phyloP scores from a whole-genome alignment of 2,888 invertebrate genomes.

The Tuberolachnus salignus region DNA sequence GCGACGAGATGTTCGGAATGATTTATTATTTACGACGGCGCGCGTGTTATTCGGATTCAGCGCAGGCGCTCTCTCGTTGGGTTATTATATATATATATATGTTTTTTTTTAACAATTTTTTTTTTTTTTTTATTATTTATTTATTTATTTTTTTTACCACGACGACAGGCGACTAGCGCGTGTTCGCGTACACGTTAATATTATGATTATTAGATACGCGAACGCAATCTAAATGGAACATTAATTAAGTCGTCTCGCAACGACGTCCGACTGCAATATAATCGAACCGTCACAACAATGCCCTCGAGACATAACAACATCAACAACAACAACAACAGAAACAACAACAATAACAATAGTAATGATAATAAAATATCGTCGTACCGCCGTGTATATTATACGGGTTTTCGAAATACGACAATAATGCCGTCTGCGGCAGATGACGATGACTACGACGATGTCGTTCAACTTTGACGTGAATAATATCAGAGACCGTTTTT shows the following conservation, averaged over 20 bases:
- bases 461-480: too few species aligned
- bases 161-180: background rate
- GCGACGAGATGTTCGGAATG: background rate
- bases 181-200: background rate
- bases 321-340: too few species aligned
- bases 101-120: too few species aligned
- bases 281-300: background rate
- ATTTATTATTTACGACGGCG: conserved; percentile 32
- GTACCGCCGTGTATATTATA: background rate
- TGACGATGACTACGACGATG: too few species aligned
- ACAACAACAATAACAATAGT: too few species aligned
- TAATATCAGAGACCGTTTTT: too few species aligned
- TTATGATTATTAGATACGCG: background rate
- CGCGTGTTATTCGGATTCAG: background rate
- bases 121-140: background rate
- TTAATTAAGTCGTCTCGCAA: conserved; percentile 4
- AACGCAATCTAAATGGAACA: background rate
- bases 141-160: background rate
- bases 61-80: background rate
- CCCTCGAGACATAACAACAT: background rate
- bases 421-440: too few species aligned
- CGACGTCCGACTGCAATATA: background rate
- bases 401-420: background rate
- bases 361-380: background rate
- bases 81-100: too few species aligned